Base-by-base conservation (phyloP, 1,140 invertebrate genomes). In the Ostrea edulis region DNA sequence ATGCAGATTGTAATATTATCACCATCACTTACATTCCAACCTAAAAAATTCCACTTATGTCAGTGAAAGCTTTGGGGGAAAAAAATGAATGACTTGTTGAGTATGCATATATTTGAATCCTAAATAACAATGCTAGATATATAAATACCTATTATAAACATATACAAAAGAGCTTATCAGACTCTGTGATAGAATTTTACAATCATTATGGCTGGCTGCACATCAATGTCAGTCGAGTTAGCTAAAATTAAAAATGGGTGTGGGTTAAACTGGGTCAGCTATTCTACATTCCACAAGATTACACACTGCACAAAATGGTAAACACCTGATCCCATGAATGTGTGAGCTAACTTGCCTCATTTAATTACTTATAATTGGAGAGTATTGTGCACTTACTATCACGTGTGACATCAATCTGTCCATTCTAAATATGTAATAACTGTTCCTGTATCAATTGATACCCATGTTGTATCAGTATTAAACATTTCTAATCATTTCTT, bases 141-240 rank as follows among this genome's bases (percentile, higher is more conserved):
- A 77, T 77, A 35, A 25, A 35, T 77, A 77, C 29, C 22, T 35
- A 29, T 11, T 25, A 0, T 20, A 62, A 62, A 62, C n/a, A 35
- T 12, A 77, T 35, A 77, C 22, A 9, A 77, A 77, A 14, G 68
- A 25, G 11, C 14, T 77, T 77, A 77, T 77, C 68, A 35, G 25
- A 17, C 29, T 29, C 25, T 35, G 14, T 77, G 25, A 77, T 29
- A 35, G 68, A 29, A 29, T 77, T 77, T 77, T 22, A 77, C 68
- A 77, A 77, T 77, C 68, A 77, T 77, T 77, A 25, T 77, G 68
- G 25, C 68, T 77, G 68, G 68, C 22, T 44, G 68, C 68, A 77
- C 68, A 77, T 44, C 68, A 77, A 25, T 77, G 68, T 29, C 68
- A 77, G 68, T 25, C 25, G 11, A 77, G 68, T 77, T 35, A 77